phyloP scores from a whole-genome alignment of 2,113 vertebrate species.

The crab-eating macaque (Macaca fascicularis) region DNA sequence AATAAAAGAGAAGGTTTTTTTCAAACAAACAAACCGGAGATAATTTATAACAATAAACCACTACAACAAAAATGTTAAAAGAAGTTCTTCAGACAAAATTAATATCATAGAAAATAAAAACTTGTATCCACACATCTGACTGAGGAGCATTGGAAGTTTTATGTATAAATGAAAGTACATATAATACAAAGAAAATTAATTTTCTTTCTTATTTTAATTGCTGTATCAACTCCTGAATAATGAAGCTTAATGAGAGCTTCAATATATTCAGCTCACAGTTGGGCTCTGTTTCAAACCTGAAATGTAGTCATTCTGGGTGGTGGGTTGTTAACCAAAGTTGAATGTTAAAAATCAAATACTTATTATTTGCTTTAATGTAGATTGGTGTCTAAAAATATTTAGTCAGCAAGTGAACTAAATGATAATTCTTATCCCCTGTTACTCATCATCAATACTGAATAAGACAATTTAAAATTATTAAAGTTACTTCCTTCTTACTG shows the following conservation, averaged over 20 bases:
- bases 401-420: background rate
- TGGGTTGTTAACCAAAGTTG: background rate
- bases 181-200: background rate
- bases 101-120: background rate
- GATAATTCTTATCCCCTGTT: background rate
- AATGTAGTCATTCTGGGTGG: background rate
- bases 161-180: background rate
- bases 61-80: background rate
- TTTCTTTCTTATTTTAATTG: background rate
- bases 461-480: background rate
- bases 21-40: background rate
- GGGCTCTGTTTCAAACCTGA: background rate
- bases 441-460: background rate
- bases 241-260: background rate
- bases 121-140: background rate
- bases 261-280: background rate
- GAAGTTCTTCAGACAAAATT: background rate
- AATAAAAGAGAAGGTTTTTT: background rate
- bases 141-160: background rate
- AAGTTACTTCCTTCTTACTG: background rate
- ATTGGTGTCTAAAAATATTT: background rate
- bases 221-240: background rate
- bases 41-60: background rate
- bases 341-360: slow-evolving; percentile 2
- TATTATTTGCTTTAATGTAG: background rate